Base-by-base conservation (phyloP, 2,888 invertebrate genomes). In the Nowickia ferox region DNA sequence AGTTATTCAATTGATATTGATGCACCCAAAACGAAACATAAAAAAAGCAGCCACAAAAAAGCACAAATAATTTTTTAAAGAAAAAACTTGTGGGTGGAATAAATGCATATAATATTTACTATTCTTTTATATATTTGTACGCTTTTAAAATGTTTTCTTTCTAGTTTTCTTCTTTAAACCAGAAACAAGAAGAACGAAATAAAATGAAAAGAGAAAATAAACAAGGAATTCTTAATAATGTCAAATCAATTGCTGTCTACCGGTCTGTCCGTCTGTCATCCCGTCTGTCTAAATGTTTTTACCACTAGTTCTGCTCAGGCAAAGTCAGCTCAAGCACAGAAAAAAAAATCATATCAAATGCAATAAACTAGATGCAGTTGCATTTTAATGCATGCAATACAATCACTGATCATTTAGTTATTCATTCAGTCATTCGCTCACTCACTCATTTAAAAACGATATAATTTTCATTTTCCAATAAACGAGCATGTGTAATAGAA, bases 1-100 rank as follows among this genome's bases (percentile, higher is more conserved):
- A 84, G 84, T 84, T 84, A 85, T 86, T 82, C 85, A 86, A 83
- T 83, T 82, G 82, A 75, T 86, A 79, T 86, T 86, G 85, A 86
- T 82, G 85, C 85, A 85, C 78, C 82, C 78, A 63, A 42, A 63
- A 53, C 51, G 59, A 6, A 48, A 13, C 11, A 77, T 19, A 44
- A 42, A 13, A 15, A 30, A 57, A n/a, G n/a, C n/a, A n/a, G n/a
- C n/a, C n/a, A n/a, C n/a, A n/a, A 68, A 77, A 48, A 77, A 57
- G 19, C 55, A 38, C 72, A 71, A 15, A 10, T 57, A 30, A 76
- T 46, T 30, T 63, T n/a, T 44, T 11, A 30, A 76, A 78, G 38
- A 48, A 38, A 61, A 72, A 72, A 17, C 78, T 63, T 44, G 87
- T 87, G 87, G 87, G 87, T 85, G 87, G 87, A 87, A 87, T 87